Conservation (phyloP, 2,797 vertebrate genomes). For the Fundulus diaphanus region DNA sequence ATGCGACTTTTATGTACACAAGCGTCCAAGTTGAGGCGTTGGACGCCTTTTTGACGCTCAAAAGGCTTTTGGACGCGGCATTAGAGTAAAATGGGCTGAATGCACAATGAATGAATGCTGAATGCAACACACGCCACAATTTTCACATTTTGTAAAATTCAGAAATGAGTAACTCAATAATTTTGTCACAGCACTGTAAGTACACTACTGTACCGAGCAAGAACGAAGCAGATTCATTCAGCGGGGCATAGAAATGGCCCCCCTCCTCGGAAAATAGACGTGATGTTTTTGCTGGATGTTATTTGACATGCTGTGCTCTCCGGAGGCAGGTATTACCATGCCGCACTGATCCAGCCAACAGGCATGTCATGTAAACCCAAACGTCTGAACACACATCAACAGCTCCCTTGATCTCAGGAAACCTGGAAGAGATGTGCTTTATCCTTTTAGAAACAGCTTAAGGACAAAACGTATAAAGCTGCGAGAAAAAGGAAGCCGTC, state of each 20-base stretch:
- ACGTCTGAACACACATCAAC: neutral
- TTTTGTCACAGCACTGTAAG: neutral
- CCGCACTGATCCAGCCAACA: constrained; percentile 13
- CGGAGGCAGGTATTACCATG: constrained; percentile 13
- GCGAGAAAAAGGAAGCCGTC: neutral
- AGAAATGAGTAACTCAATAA: neutral
- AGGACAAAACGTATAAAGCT: neutral
- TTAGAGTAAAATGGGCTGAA: too few relatives aligned
- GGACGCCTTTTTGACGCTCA: too few relatives aligned
- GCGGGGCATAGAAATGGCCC: neutral
- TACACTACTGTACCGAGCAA: neutral
- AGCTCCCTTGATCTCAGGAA: constrained; percentile 2
- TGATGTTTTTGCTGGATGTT: constrained; percentile 4
- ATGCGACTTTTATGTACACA: too few relatives aligned
- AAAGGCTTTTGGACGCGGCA: too few relatives aligned
- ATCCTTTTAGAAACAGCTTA: constrained; percentile 1
- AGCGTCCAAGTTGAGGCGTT: too few relatives aligned
- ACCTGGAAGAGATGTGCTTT: neutral
- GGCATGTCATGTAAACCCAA: constrained; percentile 9
- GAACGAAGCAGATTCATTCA: constrained; percentile 10
- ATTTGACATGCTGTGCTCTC: constrained; percentile 7
- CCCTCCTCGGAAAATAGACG: constrained; percentile 9
- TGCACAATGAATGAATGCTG: too few relatives aligned
- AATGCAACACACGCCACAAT: too few relatives aligned
- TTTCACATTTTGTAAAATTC: too few relatives aligned